Conservation (phyloP, 1,140 invertebrate genomes). For the Holcopasites calliopsidis region DNA sequence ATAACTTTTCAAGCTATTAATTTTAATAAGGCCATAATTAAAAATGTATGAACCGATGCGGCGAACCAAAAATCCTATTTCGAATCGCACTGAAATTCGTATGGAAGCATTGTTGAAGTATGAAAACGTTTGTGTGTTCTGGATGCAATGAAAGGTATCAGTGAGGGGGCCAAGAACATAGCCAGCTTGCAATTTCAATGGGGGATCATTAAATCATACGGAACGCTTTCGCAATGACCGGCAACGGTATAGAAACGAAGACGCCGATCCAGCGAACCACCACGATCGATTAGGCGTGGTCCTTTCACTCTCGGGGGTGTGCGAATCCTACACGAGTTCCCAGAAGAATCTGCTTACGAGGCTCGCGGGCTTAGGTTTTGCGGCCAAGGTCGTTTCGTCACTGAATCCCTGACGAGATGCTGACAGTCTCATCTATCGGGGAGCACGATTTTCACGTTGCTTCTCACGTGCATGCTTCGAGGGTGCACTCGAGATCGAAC, state of each 20-base stretch:
- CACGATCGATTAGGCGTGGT: constrained; percentile 54
- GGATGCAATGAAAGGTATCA: too few relatives aligned
- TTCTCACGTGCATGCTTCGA: background rate
- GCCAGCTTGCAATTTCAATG: background rate
- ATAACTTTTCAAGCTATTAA: too few relatives aligned
- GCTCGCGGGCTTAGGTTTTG: constrained; percentile 58
- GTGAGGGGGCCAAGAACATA: too few relatives aligned
- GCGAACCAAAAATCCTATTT: too few relatives aligned
- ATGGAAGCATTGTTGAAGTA: too few relatives aligned
- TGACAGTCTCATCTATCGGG: background rate
- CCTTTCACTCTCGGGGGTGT: constrained; percentile 59
- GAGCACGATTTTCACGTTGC: background rate
- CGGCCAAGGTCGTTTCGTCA: constrained; percentile 64
- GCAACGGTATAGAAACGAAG: constrained; percentile 10
- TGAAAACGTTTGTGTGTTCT: too few relatives aligned
- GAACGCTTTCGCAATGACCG: constrained; percentile 42
- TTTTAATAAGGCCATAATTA: too few relatives aligned
- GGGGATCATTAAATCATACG: background rate
- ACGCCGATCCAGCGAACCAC: constrained; percentile 18
- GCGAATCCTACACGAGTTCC: constrained; percentile 50
- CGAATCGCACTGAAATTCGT: too few relatives aligned
- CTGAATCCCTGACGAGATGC: background rate
- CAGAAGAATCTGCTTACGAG: constrained; percentile 63
- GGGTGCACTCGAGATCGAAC: background rate
- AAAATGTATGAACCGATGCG: too few relatives aligned